Evolutionary conservation across 92 coral and sea anemone species (phyloP), one percentile per base, ranked within the genome.

Genomic region (Ricordea florida): DNA sequence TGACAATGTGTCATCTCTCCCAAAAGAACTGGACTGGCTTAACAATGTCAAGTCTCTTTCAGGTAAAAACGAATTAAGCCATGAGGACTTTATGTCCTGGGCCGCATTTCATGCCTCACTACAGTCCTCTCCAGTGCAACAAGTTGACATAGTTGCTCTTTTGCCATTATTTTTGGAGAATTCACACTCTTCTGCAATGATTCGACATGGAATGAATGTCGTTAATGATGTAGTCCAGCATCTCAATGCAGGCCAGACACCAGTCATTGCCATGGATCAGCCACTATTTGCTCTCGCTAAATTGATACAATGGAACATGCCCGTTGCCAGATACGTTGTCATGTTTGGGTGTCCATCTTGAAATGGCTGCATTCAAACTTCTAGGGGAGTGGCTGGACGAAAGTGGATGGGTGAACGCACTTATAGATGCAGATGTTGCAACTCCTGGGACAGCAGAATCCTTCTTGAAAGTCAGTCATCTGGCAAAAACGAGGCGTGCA

Each of bases 341-440:
- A 87, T 87, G 92, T 63, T 87, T 23, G 87, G 87, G 14, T 85
- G 90, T 10, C 77, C 80, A 84, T 41, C 64, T 53, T 23, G 86
- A 85, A 64, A 38, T 71, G 66, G 78, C 57, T 10, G 63, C 63
- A 21, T 36, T 79, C 42, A 53, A 50, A 80, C 66, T 59, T 41
- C 25, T 85, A 13, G 86, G 86, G n/a, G 69, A 72, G 62, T 79
- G 74, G 72, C 37, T 79, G 35, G 55, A 79, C 34, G 84, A 67
- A 24, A 78, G 76, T 78, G 84, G 84, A 20, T 79, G 86, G 91
- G 59, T 62, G 9, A 41, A 43, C 21, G 84, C 71, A 43, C 70
- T 76, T 27, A 67, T 69, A 26, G 26, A 67, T 27, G 89, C 89
- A 47, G 78, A 69, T 18, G 38, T 76, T 10, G 58, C 72, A 32